Evolutionary conservation across 1,140 invertebrate genomes (phyloP).

Genomic region (Leptinotarsa lineolata): DNA sequence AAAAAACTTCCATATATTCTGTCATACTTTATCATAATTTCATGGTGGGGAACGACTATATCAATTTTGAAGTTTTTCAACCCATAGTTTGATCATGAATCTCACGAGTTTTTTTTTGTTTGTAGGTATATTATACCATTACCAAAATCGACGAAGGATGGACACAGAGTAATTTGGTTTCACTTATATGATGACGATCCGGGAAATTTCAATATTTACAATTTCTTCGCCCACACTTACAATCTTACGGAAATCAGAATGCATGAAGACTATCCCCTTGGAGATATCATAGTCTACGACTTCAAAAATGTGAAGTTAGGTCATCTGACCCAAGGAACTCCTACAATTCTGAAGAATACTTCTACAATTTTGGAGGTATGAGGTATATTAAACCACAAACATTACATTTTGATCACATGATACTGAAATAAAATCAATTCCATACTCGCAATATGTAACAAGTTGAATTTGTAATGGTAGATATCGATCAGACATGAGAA

Average conservation of each 20-base stretch:
- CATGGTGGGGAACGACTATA: too few species aligned
- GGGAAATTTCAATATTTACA: slow-evolving; percentile 30
- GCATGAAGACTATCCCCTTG: slow-evolving; percentile 33
- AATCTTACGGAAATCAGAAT: slow-evolving; percentile 38
- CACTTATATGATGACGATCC: slow-evolving; percentile 32
- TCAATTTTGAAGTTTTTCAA: too few species aligned
- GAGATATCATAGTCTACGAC: slow-evolving; percentile 37
- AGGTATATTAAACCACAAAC: not conserved
- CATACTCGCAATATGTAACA: too few species aligned
- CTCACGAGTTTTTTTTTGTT: slow-evolving; percentile 2
- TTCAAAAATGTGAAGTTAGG: slow-evolving; percentile 30
- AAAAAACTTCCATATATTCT: too few species aligned
- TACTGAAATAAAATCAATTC: too few species aligned
- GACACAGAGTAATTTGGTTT: slow-evolving; percentile 33
- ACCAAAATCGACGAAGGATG: slow-evolving; percentile 33
- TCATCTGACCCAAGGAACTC: slow-evolving; percentile 33
- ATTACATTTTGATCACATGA: too few species aligned
- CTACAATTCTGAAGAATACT: slow-evolving; percentile 32
- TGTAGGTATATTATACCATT: slow-evolving; percentile 35
- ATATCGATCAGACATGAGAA: too few species aligned
- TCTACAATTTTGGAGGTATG: slow-evolving; percentile 37
- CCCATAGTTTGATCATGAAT: not conserved
- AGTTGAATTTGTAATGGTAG: too few species aligned
- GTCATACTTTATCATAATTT: too few species aligned
- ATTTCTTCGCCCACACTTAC: slow-evolving; percentile 35